phyloP scores from a whole-genome alignment of 2,797 vertebrate genomes.

The Glyptemys insculpta region DNA sequence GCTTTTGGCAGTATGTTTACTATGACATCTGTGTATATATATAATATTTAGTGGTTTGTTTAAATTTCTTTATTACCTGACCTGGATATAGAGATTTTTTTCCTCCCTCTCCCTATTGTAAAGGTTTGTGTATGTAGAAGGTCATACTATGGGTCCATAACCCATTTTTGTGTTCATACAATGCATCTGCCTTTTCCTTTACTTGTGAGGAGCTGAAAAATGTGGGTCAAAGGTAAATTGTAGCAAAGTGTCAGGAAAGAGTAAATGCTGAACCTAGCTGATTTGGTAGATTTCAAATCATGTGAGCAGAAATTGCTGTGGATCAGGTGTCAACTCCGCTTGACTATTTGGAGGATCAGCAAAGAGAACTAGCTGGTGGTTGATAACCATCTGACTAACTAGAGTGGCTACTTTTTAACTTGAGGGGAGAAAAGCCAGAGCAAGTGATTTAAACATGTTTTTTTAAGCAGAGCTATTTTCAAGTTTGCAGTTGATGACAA shows the following conservation, averaged over 20 bases:
- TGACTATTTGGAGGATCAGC: conserved; percentile 70
- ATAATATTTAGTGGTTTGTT: background rate
- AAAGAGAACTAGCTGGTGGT: conserved; percentile 43
- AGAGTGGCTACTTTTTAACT: conserved; percentile 59
- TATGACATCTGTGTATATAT: background rate
- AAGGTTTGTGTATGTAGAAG: background rate
- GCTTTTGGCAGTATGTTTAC: conserved; percentile 31
- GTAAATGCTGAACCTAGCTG: conserved; percentile 60
- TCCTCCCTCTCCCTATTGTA: background rate
- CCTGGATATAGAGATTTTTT: background rate
- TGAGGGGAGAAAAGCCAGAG: background rate
- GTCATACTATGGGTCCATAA: accelerated
- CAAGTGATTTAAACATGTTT: background rate
- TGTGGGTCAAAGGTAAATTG: conserved; percentile 63
- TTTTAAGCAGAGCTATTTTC: conserved; percentile 35
- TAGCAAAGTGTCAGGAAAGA: background rate
- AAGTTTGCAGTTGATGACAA: conserved; percentile 17
- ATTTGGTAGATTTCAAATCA: conserved; percentile 51
- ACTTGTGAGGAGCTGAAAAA: conserved; percentile 36
- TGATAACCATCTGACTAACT: conserved; percentile 62
- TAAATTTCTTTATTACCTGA: background rate
- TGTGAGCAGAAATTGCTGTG: conserved; percentile 38
- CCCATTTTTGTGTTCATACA: background rate
- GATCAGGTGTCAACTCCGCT: conserved; percentile 53
- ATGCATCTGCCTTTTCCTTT: background rate